Conservation (phyloP, 2,888 invertebrate genomes). For the Euproctis similis region DNA sequence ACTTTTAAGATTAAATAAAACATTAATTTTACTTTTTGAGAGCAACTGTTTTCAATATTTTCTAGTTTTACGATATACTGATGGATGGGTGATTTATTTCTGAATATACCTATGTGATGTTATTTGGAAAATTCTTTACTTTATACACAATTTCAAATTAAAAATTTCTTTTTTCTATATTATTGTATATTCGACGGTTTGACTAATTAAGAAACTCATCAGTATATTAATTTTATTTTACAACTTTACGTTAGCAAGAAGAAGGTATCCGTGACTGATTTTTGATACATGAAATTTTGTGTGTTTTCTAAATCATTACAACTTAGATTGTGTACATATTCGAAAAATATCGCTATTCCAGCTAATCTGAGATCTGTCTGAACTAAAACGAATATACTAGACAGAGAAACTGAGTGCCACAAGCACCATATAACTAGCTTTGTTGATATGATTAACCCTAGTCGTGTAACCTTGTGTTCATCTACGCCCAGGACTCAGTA, state of each 20-base stretch:
- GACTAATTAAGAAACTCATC: slow-evolving; percentile 5
- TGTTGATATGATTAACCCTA: too few species aligned
- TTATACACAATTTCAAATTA: neutral
- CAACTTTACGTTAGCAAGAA: neutral
- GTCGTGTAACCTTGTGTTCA: too few species aligned
- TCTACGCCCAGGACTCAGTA: too few species aligned
- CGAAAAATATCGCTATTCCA: too few species aligned
- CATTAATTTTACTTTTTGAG: slow-evolving; percentile 15
- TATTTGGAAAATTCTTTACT: slow-evolving; percentile 3
- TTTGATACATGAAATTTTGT: too few species aligned
- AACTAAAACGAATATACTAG: too few species aligned
- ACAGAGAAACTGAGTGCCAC: too few species aligned
- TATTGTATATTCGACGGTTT: neutral
- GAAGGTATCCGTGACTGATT: too few species aligned
- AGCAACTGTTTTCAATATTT: slow-evolving; percentile 20
- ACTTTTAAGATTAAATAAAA: slow-evolving; percentile 26
- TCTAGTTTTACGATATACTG: slow-evolving; percentile 17
- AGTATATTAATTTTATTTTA: slow-evolving; percentile 4
- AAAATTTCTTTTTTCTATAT: neutral
- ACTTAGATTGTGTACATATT: too few species aligned
- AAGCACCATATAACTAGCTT: too few species aligned
- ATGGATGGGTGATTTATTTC: slow-evolving; percentile 10
- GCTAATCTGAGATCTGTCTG: too few species aligned
- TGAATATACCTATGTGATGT: slow-evolving; percentile 4
- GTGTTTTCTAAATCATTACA: too few species aligned